Conservation (phyloP, 1,140 invertebrate species). For the Leptopilina boulardi region DNA sequence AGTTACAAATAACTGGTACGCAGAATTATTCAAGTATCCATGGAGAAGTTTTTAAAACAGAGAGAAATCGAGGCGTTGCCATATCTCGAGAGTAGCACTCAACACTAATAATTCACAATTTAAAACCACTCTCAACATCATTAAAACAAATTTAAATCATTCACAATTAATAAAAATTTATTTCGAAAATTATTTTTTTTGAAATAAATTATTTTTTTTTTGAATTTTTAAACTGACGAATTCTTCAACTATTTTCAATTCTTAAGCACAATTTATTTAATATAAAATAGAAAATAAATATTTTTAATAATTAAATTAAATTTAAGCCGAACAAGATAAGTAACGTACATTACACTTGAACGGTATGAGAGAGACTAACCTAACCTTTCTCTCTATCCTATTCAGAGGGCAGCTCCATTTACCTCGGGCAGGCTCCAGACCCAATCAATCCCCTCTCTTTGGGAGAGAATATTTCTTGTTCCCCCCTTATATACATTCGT, state of each 20-base stretch:
- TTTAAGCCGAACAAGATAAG: neutral
- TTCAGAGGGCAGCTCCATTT: slow-evolving; percentile 63
- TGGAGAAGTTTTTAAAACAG: slow-evolving; percentile 46
- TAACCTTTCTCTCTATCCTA: slow-evolving; percentile 60
- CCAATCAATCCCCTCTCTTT: slow-evolving; percentile 24
- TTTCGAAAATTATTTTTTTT: too few relatives aligned
- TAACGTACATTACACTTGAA: slow-evolving; percentile 45
- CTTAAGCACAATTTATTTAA: too few relatives aligned
- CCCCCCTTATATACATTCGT: slow-evolving; percentile 21
- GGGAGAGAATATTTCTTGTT: slow-evolving; percentile 51
- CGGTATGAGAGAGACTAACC: slow-evolving; percentile 69
- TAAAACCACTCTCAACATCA: neutral
- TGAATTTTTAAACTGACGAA: too few relatives aligned
- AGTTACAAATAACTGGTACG: slow-evolving; percentile 50
- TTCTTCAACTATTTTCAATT: too few relatives aligned
- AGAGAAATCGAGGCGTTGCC: slow-evolving; percentile 50
- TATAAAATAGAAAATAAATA: neutral
- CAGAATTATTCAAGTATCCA: slow-evolving; percentile 58
- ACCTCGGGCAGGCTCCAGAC: slow-evolving; percentile 43
- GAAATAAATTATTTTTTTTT: too few relatives aligned
- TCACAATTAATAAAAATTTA: too few relatives aligned
- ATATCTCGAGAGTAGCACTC: slow-evolving; percentile 40
- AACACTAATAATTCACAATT: neutral
- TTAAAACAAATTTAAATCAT: neutral
- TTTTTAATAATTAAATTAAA: slow-evolving; percentile 1